Percentiles rank a stretch among this genome's conserved stretches.
Evolutionary conservation across 2,888 invertebrate genomes (phyloP).

Genomic region (Oxytorus armatus): DNA sequence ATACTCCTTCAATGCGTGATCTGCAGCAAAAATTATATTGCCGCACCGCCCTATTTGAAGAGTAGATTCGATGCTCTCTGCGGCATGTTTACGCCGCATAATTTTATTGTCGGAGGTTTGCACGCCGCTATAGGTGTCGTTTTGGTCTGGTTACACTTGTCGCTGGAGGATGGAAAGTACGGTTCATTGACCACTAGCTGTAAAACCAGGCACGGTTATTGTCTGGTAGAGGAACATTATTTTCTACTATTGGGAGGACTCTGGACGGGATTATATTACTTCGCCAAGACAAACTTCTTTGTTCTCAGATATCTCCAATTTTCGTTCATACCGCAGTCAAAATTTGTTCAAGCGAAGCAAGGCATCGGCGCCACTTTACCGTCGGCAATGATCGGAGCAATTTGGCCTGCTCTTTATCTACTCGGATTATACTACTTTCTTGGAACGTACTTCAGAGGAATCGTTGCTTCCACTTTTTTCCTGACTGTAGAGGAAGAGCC

Average conservation of each 20-base stretch:
- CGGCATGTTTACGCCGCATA: constrained; percentile 87
- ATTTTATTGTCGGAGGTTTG: constrained; percentile 86
- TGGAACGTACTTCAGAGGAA: constrained; percentile 86
- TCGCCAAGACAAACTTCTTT: constrained; percentile 86
- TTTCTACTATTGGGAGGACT: constrained; percentile 89
- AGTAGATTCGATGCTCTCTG: constrained; percentile 89
- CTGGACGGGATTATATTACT: constrained; percentile 88
- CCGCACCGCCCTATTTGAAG: constrained; percentile 87
- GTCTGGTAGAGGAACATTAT: constrained; percentile 89
- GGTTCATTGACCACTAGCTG: constrained; percentile 85
- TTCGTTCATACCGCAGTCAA: constrained; percentile 89
- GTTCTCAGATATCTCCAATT: constrained; percentile 87
- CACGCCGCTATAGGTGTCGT: constrained; percentile 89
- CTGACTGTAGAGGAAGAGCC: constrained; percentile 86
- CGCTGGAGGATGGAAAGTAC: constrained; percentile 87
- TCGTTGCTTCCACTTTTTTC: constrained; percentile 86
- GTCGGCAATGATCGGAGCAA: constrained; percentile 86
- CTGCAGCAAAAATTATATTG: constrained; percentile 89
- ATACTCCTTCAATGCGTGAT: constrained; percentile 90
- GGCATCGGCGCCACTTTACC: constrained; percentile 86
- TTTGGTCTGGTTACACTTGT: constrained; percentile 89
- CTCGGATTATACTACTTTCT: constrained; percentile 87
- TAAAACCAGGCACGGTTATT: constrained; percentile 84
- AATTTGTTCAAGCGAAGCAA: constrained; percentile 88
- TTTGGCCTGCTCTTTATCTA: constrained; percentile 88